phyloP scores from a whole-genome alignment of 2,797 vertebrate genomes.

The Borostomias antarcticus region DNA sequence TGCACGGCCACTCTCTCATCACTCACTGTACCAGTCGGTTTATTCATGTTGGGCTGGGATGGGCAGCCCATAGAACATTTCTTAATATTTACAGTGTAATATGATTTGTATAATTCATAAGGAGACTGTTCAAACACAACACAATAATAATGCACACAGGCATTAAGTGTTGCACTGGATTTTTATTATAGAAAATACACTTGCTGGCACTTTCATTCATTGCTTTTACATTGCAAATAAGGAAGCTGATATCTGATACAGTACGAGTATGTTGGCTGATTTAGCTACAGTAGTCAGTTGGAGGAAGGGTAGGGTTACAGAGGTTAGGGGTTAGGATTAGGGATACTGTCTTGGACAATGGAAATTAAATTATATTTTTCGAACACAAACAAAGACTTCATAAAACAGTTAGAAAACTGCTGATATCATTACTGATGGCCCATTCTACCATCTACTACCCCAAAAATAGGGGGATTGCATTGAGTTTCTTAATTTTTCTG shows the following conservation, averaged over 20 bases:
- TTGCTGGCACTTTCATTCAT: conserved; percentile 37
- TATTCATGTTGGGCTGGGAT: not conserved
- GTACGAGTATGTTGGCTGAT: not conserved
- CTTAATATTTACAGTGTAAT: not conserved
- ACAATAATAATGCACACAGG: not conserved
- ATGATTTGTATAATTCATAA: not conserved
- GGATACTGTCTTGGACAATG: not conserved
- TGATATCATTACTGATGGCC: too few relatives aligned
- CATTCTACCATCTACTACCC: too few relatives aligned
- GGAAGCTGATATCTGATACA: not conserved
- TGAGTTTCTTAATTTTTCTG: too few relatives aligned
- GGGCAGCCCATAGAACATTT: not conserved
- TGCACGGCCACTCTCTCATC: not conserved
- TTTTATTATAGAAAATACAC: conserved; percentile 58
- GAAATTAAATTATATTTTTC: not conserved
- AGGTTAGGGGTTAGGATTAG: too few relatives aligned
- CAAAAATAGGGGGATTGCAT: too few relatives aligned
- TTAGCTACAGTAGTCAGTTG: not conserved
- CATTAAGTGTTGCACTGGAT: conserved; percentile 9
- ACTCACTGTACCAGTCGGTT: not conserved
- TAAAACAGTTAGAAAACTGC: too few relatives aligned
- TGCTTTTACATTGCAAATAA: conserved; percentile 19
- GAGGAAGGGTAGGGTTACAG: not conserved
- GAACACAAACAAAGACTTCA: too few relatives aligned
- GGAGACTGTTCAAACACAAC: not conserved